Percentiles rank a stretch among this genome's conserved stretches.
Evolutionary conservation across 2,797 vertebrate species (phyloP).

Genomic region (Aulostomus chinensis): DNA sequence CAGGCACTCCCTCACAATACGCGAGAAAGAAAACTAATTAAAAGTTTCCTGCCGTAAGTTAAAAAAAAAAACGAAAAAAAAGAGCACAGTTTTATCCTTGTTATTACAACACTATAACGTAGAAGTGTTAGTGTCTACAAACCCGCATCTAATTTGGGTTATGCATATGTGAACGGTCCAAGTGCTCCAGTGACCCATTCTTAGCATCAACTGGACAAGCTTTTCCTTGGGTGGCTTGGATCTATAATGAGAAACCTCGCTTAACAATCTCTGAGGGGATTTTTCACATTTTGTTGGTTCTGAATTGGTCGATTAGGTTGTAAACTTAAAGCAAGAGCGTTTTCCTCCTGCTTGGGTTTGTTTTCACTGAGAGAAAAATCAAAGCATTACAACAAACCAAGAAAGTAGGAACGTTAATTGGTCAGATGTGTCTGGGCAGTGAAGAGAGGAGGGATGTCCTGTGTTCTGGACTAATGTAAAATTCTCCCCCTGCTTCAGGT

Average conservation of each 20-base stretch:
- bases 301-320: too few species aligned
- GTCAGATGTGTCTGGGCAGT: too few species aligned
- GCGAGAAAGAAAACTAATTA: slow-evolving; percentile 61
- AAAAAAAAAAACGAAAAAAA: neutral
- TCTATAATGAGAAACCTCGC: slow-evolving; percentile 54
- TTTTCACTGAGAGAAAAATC: too few species aligned
- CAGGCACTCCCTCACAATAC: slow-evolving; percentile 42
- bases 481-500: too few species aligned
- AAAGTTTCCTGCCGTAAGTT: slow-evolving; percentile 47
- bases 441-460: too few species aligned
- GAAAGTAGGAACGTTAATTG: too few species aligned
- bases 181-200: slow-evolving; percentile 37
- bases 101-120: too few species aligned
- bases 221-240: slow-evolving; percentile 47
- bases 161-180: slow-evolving; percentile 1
- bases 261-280: slow-evolving; percentile 37
- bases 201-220: slow-evolving; percentile 23
- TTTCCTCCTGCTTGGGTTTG: too few species aligned
- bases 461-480: too few species aligned
- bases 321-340: too few species aligned
- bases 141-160: slow-evolving; percentile 30
- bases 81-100: slow-evolving; percentile 12
- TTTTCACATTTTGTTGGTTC: too few species aligned
- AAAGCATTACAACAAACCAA: too few species aligned
- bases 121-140: slow-evolving; percentile 23